Evolutionary conservation across 2,797 vertebrate genomes (phyloP).

Genomic region (Triplophysa bombifrons): DNA sequence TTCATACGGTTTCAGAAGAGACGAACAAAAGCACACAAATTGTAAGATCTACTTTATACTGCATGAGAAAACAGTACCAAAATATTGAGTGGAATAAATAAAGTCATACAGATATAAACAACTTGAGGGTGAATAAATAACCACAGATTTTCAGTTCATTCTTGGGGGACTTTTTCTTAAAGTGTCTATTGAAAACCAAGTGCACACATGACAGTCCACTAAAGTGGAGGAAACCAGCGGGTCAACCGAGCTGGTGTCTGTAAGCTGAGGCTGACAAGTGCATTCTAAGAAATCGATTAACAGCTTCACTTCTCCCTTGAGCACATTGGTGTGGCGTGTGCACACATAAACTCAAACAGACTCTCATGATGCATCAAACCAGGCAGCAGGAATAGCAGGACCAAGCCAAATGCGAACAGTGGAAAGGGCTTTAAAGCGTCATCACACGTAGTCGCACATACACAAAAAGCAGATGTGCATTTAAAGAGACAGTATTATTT

Average conservation of each 20-base stretch:
- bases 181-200: background rate
- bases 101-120: slow-evolving; percentile 1
- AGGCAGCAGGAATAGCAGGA: slow-evolving; percentile 11
- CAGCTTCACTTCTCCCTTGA: slow-evolving; percentile 13
- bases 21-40: too few species aligned
- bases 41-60: background rate
- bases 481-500: slow-evolving; percentile 48
- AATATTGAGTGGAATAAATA: background rate
- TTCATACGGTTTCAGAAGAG: background rate
- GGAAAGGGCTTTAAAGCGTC: slow-evolving; percentile 17
- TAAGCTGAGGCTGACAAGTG: slow-evolving; percentile 3
- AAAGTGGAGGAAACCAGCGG: background rate
- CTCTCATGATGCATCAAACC: slow-evolving; percentile 30
- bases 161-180: background rate
- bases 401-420: slow-evolving; percentile 31
- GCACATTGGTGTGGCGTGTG: slow-evolving; percentile 25
- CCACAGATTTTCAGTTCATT: background rate
- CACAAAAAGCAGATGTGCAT: slow-evolving; percentile 17
- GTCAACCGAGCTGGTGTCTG: slow-evolving; percentile 17
- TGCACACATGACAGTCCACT: background rate
- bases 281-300: background rate
- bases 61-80: background rate
- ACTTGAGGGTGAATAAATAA: background rate
- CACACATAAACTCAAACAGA: slow-evolving; percentile 25
- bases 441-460: slow-evolving; percentile 28